phyloP scores from a whole-genome alignment of 2,797 vertebrate species.

The Mus minutoides region DNA sequence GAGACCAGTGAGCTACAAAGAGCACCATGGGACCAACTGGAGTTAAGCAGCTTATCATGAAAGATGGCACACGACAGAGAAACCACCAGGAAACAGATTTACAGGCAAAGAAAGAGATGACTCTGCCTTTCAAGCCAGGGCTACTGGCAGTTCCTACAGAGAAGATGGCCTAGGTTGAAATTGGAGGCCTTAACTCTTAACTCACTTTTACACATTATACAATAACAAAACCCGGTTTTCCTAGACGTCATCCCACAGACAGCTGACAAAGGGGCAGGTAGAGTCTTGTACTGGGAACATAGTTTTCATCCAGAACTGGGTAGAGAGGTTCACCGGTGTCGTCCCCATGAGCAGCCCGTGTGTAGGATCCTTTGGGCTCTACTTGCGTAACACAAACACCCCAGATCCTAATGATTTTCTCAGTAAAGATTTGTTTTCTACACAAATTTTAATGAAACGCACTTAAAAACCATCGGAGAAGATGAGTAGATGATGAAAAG shows the following conservation, averaged over 20 bases:
- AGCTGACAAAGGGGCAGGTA: not conserved
- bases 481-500: not conserved
- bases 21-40: not conserved
- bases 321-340: accelerated
- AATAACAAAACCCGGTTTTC: not conserved
- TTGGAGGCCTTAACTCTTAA: not conserved
- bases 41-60: not conserved
- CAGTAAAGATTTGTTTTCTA: not conserved
- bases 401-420: not conserved
- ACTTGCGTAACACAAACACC: not conserved
- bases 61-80: not conserved
- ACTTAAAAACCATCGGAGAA: not conserved
- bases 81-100: not conserved
- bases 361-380: not conserved
- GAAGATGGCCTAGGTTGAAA: not conserved
- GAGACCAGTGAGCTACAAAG: not conserved
- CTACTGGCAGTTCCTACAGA: not conserved
- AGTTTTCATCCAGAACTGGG: not conserved
- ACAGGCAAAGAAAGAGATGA: not conserved
- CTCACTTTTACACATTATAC: not conserved
- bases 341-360: not conserved
- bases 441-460: not conserved
- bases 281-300: not conserved
- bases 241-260: not conserved
- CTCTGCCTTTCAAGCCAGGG: not conserved